phyloP scores from a whole-genome alignment of 2,113 vertebrate species.

The Muscicapa adusta region DNA sequence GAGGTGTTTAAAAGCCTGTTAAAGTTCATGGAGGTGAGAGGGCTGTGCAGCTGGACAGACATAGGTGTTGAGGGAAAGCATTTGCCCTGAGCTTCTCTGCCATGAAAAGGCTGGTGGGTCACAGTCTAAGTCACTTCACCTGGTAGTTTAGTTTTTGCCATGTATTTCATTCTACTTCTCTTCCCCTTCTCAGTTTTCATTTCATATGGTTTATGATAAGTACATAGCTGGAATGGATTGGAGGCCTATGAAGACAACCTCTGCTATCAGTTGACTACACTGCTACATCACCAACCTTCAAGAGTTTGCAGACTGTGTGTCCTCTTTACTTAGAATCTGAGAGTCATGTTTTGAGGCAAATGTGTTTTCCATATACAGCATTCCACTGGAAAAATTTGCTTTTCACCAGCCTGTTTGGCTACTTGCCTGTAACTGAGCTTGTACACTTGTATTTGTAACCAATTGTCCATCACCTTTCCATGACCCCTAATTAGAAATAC shows the following conservation, averaged over 20 bases:
- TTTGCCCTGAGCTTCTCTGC: not conserved
- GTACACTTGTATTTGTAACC: not conserved
- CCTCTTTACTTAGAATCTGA: not conserved
- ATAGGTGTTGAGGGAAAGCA: not conserved
- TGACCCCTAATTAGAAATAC: not conserved
- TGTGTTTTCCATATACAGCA: not conserved
- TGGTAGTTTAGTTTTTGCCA: not conserved
- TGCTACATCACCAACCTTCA: not conserved
- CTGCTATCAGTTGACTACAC: not conserved
- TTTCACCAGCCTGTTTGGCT: not conserved
- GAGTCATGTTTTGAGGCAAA: not conserved
- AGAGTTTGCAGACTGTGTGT: not conserved
- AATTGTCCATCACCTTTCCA: rapidly evolving
- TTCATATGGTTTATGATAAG: not conserved
- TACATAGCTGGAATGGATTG: not conserved
- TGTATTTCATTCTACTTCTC: not conserved
- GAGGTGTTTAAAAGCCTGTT: not conserved
- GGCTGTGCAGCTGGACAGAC: not conserved
- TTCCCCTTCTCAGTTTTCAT: not conserved
- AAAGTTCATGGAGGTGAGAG: not conserved
- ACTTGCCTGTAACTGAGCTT: not conserved
- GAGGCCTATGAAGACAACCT: not conserved
- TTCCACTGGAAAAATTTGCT: not conserved
- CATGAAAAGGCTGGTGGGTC: not conserved
- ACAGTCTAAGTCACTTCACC: not conserved